phyloP scores from a whole-genome alignment of 2,113 vertebrate genomes.

The Actenoides hombroni region DNA sequence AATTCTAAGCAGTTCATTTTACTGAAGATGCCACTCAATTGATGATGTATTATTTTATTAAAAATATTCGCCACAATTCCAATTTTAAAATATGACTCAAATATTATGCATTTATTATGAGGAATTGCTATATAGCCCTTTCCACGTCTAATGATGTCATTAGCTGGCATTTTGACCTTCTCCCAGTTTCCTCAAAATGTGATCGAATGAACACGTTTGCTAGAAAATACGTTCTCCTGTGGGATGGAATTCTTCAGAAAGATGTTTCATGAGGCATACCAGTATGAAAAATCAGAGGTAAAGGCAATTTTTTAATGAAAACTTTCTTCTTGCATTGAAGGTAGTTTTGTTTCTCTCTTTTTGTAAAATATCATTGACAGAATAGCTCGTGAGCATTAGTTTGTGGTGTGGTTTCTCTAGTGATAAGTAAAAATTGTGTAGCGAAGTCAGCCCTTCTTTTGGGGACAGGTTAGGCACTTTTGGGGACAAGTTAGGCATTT shows the following conservation, averaged over 20 bases:
- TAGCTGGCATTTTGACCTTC: not conserved
- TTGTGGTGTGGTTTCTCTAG: not conserved
- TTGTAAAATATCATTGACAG: not conserved
- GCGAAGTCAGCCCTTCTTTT: not conserved
- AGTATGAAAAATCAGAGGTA: not conserved
- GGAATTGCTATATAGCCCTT: not conserved
- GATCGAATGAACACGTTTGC: not conserved
- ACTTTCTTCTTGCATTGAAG: not conserved
- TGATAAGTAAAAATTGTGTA: not conserved
- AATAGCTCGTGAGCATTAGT: not conserved
- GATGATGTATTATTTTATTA: not conserved
- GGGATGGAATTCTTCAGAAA: not conserved
- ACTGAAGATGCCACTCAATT: not conserved
- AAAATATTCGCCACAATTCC: not conserved
- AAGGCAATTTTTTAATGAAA: not conserved
- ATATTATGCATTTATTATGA: not conserved
- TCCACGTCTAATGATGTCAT: not conserved
- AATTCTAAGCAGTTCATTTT: not conserved
- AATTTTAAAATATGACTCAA: not conserved
- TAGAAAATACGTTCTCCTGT: not conserved
- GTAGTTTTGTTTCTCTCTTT: not conserved
- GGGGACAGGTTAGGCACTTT: not conserved
- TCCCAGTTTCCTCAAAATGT: not conserved
- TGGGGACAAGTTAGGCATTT: not conserved
- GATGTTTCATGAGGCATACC: not conserved